Base-by-base conservation (phyloP, 92 coral and sea anemone species). In the Phenganax stokvisi region DNA sequence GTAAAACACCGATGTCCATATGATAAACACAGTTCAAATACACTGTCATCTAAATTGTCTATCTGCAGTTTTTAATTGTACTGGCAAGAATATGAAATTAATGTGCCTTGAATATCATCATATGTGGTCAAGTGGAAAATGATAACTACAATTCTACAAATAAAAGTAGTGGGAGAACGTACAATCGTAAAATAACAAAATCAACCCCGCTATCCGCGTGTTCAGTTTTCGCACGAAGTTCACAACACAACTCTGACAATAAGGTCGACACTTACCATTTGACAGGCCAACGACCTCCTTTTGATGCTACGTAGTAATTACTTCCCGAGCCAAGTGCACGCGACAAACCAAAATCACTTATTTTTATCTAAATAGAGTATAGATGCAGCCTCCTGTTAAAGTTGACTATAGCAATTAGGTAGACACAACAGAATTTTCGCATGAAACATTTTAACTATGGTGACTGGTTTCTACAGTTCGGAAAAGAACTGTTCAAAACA, bases 231-330 rank as follows among this genome's bases (percentile, higher is more conserved):
- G 25, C 25, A 20, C 25, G 25, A 20, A 20, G 25, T 20, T 20
- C 25, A 20, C 25, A 20, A 20, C 25, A 20, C 25, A 20, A 20
- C 25, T 53, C 11, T 52, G n/a, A 10, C 9, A 7, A 13, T 15
- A 60, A 29, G 10, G 10, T 17, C 27, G 54, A 12, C 52, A 59
- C 84, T 85, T 79, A 96, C 99, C 99, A 96, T 81, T 96, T 96
- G 28, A 96, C 99, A 57, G 99, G 99, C 99, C 99, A 96, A 57
- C 99, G 91, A 84, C 99, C 99, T 55, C 99, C 99, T 81, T 96
- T 97, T n/a, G 99, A 96, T 9, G 99, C 99, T 72, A 90, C 86
- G 79, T 96, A 96, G 74, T 96, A 96, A 69, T 96, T 91, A 83
- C 97, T 92, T 55, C 96, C 99, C 1, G 99, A 84, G 12, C 99